A percentile compares a stretch with the other conserved stretches of the same genome.
Conservation (phyloP, 2,888 invertebrate genomes). For the Meiosimyza platycephala region DNA sequence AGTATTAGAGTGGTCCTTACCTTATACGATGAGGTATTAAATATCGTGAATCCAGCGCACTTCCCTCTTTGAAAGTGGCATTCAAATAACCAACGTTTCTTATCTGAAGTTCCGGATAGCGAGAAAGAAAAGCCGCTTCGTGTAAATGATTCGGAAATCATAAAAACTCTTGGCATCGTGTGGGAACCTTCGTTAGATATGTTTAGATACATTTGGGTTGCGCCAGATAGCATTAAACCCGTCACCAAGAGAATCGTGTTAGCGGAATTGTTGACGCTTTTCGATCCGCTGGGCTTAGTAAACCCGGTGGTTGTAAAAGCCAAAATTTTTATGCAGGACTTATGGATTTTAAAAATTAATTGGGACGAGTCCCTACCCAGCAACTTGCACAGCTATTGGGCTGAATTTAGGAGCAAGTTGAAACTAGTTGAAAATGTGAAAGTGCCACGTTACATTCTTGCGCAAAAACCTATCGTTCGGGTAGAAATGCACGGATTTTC, state of each 20-base stretch:
- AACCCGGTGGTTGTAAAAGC: slow-evolving; percentile 23
- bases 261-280: slow-evolving; percentile 30
- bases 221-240: slow-evolving; percentile 1
- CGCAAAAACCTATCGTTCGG: background rate
- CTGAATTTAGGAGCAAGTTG: no score
- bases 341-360: no score
- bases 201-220: slow-evolving; percentile 29
- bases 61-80: slow-evolving; percentile 21
- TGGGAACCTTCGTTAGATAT: slow-evolving; percentile 36
- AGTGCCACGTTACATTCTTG: no score
- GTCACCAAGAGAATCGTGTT: slow-evolving; percentile 35
- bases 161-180: slow-evolving; percentile 37
- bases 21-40: no score
- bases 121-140: slow-evolving; percentile 31
- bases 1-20: no score
- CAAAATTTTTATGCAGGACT: slow-evolving; percentile 29
- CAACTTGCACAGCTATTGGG: no score
- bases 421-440: no score
- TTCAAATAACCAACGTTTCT: slow-evolving; percentile 29
- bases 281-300: slow-evolving; percentile 3
- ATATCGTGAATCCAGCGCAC: no score
- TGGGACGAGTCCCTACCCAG: no score
- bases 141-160: slow-evolving; percentile 35
- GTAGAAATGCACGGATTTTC: background rate
- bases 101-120: slow-evolving; percentile 5